phyloP scores from a whole-genome alignment of 1,140 invertebrate species.

The Meloidogyne hapla region DNA sequence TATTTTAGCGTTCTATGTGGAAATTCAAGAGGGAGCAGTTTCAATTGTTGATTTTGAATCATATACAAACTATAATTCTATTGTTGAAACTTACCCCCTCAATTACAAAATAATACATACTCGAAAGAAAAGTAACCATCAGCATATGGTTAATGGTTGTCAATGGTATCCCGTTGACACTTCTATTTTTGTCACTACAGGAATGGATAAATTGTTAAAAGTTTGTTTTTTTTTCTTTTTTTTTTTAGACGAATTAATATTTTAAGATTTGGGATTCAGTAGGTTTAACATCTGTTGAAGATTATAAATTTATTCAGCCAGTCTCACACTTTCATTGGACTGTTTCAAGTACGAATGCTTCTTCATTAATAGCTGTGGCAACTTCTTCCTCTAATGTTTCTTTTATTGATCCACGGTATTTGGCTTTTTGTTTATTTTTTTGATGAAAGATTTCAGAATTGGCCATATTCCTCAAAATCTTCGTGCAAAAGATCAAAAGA shows the following conservation, averaged over 20 bases:
- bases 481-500: constrained; percentile 13
- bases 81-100: not conserved
- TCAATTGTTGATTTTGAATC: constrained; percentile 22
- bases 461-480: constrained; percentile 18
- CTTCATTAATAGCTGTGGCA: constrained; percentile 19
- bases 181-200: constrained; percentile 26
- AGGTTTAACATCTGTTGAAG: not conserved
- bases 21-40: constrained; percentile 14
- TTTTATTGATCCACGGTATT: constrained; percentile 26
- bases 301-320: constrained; percentile 21
- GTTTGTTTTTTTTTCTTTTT: not conserved
- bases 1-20: constrained; percentile 17
- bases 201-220: constrained; percentile 24
- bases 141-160: constrained; percentile 24
- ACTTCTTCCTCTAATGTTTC: constrained; percentile 23
- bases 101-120: constrained; percentile 10
- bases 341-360: constrained; percentile 9
- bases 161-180: constrained; percentile 32
- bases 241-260: not conserved
- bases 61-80: constrained; percentile 3
- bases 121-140: not conserved
- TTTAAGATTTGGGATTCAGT: constrained; percentile 28
- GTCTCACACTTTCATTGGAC: constrained; percentile 24
- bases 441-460: not conserved
- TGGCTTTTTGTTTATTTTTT: not conserved